Evolutionary conservation across 2,888 invertebrate genomes (phyloP).

Genomic region (Drosophila kokeensis): DNA sequence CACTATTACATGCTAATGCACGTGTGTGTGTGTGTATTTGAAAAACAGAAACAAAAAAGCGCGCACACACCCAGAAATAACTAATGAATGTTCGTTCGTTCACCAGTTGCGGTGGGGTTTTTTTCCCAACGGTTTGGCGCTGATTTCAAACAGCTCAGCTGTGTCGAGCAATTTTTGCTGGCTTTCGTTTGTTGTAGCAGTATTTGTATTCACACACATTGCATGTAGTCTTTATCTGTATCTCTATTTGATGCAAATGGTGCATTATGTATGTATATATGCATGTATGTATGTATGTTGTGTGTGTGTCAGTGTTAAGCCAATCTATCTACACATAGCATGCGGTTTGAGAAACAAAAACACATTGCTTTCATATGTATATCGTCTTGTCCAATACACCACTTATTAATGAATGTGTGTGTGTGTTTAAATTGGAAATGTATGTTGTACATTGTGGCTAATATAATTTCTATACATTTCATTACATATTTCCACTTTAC

Average conservation of each 20-base stretch:
- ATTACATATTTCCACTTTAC: not conserved
- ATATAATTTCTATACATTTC: not conserved
- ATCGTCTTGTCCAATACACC: constrained; percentile 11
- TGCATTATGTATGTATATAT: constrained; percentile 14
- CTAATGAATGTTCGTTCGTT: constrained; percentile 61
- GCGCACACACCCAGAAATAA: constrained; percentile 54
- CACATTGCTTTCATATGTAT: constrained; percentile 32
- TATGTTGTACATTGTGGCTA: not conserved
- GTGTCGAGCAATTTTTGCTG: constrained; percentile 34
- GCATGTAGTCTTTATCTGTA: constrained; percentile 1
- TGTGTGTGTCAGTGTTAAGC: constrained; percentile 17
- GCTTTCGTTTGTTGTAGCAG: not conserved
- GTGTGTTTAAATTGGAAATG: not conserved
- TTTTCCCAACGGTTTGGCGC: constrained; percentile 16
- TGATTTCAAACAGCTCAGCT: constrained; percentile 51
- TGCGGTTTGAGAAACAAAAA: constrained; percentile 22
- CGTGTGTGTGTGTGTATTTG: not conserved
- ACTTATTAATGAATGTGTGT: not conserved
- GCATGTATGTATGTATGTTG: constrained; percentile 29
- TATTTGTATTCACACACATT: constrained; percentile 1
- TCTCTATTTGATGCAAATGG: constrained; percentile 26
- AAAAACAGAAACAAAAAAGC: constrained; percentile 29
- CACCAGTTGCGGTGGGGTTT: constrained; percentile 36
- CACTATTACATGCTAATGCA: constrained; percentile 8
- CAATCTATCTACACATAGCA: constrained; percentile 20